A percentile compares a stretch with the other conserved stretches of the same genome.
Conservation (phyloP, 2,113 vertebrate genomes). For the Argyrosomus japonicus region DNA sequence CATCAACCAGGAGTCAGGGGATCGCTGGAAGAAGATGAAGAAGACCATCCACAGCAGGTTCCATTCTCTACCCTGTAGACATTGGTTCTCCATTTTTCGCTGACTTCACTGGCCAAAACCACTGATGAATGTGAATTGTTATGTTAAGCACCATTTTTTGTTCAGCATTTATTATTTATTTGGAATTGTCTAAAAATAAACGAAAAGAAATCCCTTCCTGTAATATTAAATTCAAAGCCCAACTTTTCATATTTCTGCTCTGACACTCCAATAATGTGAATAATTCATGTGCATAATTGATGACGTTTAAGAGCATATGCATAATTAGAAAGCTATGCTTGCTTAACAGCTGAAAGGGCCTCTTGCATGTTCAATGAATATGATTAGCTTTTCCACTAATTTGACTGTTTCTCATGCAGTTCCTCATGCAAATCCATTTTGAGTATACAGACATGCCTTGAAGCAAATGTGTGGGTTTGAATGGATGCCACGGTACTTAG, state of each 20-base stretch:
- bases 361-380: constrained; percentile 33
- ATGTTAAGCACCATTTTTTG: not conserved
- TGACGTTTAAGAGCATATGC: constrained; percentile 20
- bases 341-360: constrained; percentile 45
- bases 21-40: not conserved
- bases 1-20: not conserved
- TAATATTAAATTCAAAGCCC: not conserved
- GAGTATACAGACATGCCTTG: not conserved
- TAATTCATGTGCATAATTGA: constrained; percentile 33
- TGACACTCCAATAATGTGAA: constrained; percentile 12
- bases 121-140: not conserved
- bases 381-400: constrained; percentile 2
- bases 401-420: constrained; percentile 6
- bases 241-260: constrained; percentile 3
- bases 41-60: not conserved
- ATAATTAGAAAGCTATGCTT: constrained; percentile 31
- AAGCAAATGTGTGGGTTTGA: constrained; percentile 27
- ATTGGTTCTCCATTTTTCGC: not conserved
- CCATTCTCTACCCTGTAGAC: not conserved
- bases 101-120: not conserved
- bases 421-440: not conserved
- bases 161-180: not conserved
- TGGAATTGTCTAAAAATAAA: not conserved
- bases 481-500: constrained; percentile 11
- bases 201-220: not conserved